Base-by-base conservation (phyloP, 2,113 vertebrate genomes). In the Varanus salvator region DNA sequence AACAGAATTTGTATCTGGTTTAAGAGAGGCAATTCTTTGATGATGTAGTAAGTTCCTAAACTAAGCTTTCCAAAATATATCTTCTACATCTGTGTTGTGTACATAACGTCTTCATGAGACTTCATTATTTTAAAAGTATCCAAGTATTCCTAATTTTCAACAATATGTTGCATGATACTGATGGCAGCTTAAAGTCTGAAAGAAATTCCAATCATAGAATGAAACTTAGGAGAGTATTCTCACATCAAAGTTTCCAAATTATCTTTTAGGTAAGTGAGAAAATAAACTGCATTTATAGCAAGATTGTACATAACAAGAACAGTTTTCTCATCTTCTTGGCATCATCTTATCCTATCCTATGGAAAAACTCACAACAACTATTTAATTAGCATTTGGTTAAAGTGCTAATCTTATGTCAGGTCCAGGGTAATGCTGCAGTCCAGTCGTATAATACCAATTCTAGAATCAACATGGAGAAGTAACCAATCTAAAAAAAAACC, bases 61-160 rank as follows among this genome's bases (percentile, higher is more conserved):
- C 60, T 90, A 44, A 86, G 81, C 87, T 75, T 84, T 89, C 71
- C 87, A 80, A 87, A 92, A 89, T 93, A 80, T 85, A 60, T 54
- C 64, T 48, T 72, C 83, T 84, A 81, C 90, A 91, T 72, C 60
- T 84, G 89, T 86, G 19, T 87, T 85, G 34, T 38, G 88, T 85
- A 86, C 66, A 83, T 75, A 89, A 90, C 91, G 90, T 87, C 91
- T 93, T 94, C 91, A 93, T 88, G 86, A 8, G 74, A 90, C 21
- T 84, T 84, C 71, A 60, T 75, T 11, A 76, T 92, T 89, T 87
- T 86, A 90, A 92, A 75, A 31, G 69, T 68, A 54, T 90, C 89
- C 60, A 52, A 83, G 92, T 93, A 38, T 44, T 87, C n/a, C 31
- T 4, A 15, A 21, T 83, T 86, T 84, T 90, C 74, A 93, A 90